These are phyloP conservation scores for Lydus trimaculatus DNA, from an alignment of 2,888 invertebrate species.

Conservation along the genomic window DNA sequence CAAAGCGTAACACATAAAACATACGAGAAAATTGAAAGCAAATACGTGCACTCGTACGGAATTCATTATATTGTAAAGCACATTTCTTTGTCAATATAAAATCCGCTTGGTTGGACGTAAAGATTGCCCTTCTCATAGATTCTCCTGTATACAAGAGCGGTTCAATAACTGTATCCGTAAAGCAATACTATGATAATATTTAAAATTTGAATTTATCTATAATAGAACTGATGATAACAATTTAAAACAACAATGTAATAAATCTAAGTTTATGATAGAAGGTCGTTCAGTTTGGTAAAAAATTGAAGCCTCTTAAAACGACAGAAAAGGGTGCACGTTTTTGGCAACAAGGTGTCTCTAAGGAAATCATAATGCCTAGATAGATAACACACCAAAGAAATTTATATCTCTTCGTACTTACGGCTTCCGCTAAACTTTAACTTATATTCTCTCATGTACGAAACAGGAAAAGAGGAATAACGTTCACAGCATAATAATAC, in stretches of 20 bases:
- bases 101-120: constrained; percentile 17
- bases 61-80: constrained; percentile 32
- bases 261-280: no score
- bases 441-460: no score
- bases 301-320: constrained; percentile 22
- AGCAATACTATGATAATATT: constrained; percentile 16
- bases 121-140: constrained; percentile 21
- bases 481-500: no score
- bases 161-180: constrained; percentile 17
- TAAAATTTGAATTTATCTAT: no score
- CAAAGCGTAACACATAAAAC: constrained; percentile 7
- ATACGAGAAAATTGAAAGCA: constrained; percentile 25
- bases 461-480: no score
- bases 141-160: constrained; percentile 19
- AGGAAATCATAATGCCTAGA: constrained; percentile 22
- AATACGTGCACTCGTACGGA: constrained; percentile 26
- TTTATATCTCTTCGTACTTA: no score
- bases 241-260: no score
- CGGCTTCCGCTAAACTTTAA: no score
- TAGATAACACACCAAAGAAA: no score
- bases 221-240: no score
- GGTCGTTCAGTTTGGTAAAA: constrained; percentile 7
- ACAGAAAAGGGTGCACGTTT: constrained; percentile 15
- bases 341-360: constrained; percentile 20
- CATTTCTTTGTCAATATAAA: constrained; percentile 14